phyloP scores from a whole-genome alignment of 2,113 vertebrate genomes.

The Leucopternis melanops region DNA sequence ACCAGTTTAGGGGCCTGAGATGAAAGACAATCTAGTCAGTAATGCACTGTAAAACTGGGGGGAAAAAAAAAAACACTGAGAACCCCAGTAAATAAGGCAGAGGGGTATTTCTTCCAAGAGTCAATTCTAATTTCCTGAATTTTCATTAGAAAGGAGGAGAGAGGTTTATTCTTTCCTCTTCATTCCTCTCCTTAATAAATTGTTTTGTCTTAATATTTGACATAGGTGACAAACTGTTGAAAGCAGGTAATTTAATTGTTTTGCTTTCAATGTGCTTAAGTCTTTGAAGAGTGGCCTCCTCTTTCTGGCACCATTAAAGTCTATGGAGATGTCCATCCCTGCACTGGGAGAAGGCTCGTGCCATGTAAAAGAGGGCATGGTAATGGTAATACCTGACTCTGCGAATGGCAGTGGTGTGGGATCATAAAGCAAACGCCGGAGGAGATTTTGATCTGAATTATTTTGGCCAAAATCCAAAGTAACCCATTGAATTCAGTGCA shows the following conservation, averaged over 20 bases:
- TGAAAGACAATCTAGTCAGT: conserved; percentile 39
- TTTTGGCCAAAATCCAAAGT: not conserved
- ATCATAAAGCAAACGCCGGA: not conserved
- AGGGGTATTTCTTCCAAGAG: not conserved
- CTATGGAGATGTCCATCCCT: not conserved
- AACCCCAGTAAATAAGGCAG: not conserved
- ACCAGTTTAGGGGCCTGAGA: not conserved
- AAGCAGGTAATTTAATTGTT: not conserved
- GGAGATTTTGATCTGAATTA: not conserved
- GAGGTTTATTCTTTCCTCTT: not conserved
- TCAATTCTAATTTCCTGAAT: conserved; percentile 7
- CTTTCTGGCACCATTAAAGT: not conserved
- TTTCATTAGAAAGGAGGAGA: not conserved
- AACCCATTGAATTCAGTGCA: not conserved
- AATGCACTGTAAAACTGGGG: conserved; percentile 37
- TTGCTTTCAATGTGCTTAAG: not conserved
- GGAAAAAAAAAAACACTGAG: conserved; percentile 4
- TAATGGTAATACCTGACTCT: not conserved
- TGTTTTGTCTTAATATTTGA: not conserved
- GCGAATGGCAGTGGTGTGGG: not conserved
- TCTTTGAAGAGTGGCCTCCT: not conserved
- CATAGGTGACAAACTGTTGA: not conserved
- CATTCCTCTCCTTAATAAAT: not conserved
- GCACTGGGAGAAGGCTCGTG: not conserved
- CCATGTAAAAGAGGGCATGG: accelerated